Evolutionary conservation across 2,888 invertebrate genomes (phyloP).

Genomic region (Erynnis tages): DNA sequence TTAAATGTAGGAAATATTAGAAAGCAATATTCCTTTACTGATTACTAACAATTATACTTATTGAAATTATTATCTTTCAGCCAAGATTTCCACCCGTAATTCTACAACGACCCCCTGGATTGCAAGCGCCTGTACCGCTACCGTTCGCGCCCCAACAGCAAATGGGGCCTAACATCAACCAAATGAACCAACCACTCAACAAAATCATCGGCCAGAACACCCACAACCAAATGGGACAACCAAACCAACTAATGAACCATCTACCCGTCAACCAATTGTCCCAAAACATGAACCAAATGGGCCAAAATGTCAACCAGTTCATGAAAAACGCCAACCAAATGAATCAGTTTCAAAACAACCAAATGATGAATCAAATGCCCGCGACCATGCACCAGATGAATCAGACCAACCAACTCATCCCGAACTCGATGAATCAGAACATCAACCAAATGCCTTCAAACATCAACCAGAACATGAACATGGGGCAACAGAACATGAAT

Average conservation of each 20-base stretch:
- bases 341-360: constrained; percentile 46
- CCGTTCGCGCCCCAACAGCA: constrained; percentile 66
- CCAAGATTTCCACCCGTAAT: constrained; percentile 73
- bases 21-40: too few relatives aligned
- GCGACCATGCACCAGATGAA: constrained; percentile 51
- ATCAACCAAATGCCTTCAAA: constrained; percentile 42
- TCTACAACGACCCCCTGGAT: constrained; percentile 67
- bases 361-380: constrained; percentile 41
- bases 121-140: constrained; percentile 66
- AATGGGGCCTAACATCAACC: constrained; percentile 50
- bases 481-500: constrained; percentile 37
- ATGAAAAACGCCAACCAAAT: constrained; percentile 43
- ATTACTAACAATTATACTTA: too few relatives aligned
- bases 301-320: constrained; percentile 40
- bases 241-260: constrained; percentile 40
- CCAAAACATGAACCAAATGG: constrained; percentile 38
- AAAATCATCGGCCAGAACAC: constrained; percentile 49
- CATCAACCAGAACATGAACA: constrained; percentile 42
- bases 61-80: too few relatives aligned
- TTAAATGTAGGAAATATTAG: too few relatives aligned
- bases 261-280: constrained; percentile 44
- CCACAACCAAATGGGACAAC: constrained; percentile 42
- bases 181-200: constrained; percentile 56
- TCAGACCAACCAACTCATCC: constrained; percentile 27
- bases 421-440: constrained; percentile 38